A percentile compares a stretch with the other conserved stretches of the same genome.
These are phyloP conservation scores for Coremacera marginata DNA, from an alignment of 2,888 invertebrate species.

Conservation along the genomic window DNA sequence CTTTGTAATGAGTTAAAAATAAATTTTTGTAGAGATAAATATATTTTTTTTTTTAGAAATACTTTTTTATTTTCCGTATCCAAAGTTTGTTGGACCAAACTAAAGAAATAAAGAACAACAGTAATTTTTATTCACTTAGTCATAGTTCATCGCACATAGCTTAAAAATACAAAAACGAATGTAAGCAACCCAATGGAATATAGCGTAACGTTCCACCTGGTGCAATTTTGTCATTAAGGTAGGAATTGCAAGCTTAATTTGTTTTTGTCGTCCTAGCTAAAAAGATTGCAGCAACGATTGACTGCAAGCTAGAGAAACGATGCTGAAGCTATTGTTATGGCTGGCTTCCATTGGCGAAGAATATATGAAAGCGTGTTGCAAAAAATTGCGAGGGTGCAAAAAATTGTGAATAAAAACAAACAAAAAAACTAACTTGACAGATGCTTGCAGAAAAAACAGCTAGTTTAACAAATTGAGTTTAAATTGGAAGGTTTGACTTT, in stretches of 20 bases:
- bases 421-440: background rate
- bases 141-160: background rate
- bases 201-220: background rate
- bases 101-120: no score
- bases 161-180: background rate
- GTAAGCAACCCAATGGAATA: background rate
- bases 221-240: constrained; percentile 1
- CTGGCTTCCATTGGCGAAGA: background rate
- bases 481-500: constrained; percentile 57
- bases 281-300: background rate
- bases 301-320: background rate
- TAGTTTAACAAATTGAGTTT: constrained; percentile 58
- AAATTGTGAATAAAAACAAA: no score
- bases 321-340: background rate
- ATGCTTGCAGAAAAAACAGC: constrained; percentile 36
- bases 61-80: no score
- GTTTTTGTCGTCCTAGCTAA: background rate
- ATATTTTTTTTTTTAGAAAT: no score
- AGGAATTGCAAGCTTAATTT: background rate
- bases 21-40: no score
- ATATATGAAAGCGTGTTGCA: background rate
- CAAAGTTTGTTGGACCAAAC: no score
- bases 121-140: background rate
- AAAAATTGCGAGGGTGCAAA: no score
- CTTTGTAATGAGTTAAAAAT: no score